A percentile compares a stretch with the other conserved stretches of the same genome.
Conservation (phyloP, 2,888 invertebrate species). For the Lathronympha strigana region DNA sequence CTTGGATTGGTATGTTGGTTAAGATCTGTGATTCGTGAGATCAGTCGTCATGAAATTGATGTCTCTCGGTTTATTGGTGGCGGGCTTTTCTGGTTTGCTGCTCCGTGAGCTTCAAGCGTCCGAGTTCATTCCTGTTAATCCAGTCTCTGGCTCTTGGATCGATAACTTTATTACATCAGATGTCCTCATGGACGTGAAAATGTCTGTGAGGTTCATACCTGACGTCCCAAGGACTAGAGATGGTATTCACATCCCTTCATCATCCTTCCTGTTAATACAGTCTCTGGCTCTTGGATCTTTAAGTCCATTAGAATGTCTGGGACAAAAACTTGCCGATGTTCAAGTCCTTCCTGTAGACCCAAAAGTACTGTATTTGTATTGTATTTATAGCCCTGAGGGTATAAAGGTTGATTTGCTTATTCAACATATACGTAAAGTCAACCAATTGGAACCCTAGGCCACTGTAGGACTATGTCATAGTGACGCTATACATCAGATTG, state of each 20-base stretch:
- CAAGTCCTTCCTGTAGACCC: no score
- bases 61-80: conserved; percentile 49
- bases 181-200: no score
- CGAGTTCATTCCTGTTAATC: conserved; percentile 54
- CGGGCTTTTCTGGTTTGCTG: conserved; percentile 77
- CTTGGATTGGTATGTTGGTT: conserved; percentile 71
- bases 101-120: conserved; percentile 70
- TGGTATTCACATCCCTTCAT: no score
- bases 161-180: conserved; percentile 48
- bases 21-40: no score
- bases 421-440: no score
- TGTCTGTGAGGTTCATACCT: background rate
- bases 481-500: no score
- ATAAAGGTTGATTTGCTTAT: no score
- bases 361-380: no score
- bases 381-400: no score
- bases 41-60: conserved; percentile 42
- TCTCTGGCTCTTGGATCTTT: conserved; percentile 73
- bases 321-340: no score
- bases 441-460: no score
- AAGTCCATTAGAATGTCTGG: conserved; percentile 15
- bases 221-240: background rate
- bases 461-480: no score
- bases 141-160: conserved; percentile 71
- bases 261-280: conserved; percentile 55